These are phyloP conservation scores for Tragelaphus scriptus DNA, from an alignment of 2,113 vertebrate genomes.

Conservation along the genomic window DNA sequence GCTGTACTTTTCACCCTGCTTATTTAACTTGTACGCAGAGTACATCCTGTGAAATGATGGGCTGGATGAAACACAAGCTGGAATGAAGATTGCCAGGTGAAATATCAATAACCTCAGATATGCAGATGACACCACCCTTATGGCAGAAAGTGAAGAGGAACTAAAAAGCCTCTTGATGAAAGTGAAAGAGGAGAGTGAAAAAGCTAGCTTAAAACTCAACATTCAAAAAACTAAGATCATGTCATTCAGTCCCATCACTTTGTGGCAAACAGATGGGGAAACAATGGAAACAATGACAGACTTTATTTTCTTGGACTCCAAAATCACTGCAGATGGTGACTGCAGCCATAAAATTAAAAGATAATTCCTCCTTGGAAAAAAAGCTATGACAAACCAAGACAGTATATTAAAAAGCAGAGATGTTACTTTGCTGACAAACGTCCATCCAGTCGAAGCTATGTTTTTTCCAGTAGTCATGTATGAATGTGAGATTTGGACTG, in stretches of 20 bases:
- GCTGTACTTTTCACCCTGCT: not conserved
- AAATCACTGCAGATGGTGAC: not conserved
- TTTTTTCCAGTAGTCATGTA: not conserved
- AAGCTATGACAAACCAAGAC: not conserved
- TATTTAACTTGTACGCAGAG: not conserved
- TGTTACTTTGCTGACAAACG: not conserved
- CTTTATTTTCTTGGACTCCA: not conserved
- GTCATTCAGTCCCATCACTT: not conserved
- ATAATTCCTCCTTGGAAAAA: not conserved
- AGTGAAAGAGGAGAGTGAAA: not conserved
- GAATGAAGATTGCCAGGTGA: not conserved
- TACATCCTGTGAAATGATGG: not conserved
- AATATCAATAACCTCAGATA: not conserved
- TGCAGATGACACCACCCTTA: not conserved
- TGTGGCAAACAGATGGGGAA: not conserved
- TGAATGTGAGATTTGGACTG: not conserved
- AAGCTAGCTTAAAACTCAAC: not conserved
- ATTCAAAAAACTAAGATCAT: not conserved
- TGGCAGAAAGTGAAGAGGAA: not conserved
- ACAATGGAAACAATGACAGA: not conserved
- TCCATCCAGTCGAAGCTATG: not conserved
- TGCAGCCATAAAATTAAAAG: not conserved
- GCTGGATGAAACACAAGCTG: not conserved
- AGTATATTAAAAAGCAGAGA: not conserved
- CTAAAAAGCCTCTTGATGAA: not conserved